Evolutionary conservation across 2,797 vertebrate species (phyloP).

Genomic region (Anolis apletophallus): DNA sequence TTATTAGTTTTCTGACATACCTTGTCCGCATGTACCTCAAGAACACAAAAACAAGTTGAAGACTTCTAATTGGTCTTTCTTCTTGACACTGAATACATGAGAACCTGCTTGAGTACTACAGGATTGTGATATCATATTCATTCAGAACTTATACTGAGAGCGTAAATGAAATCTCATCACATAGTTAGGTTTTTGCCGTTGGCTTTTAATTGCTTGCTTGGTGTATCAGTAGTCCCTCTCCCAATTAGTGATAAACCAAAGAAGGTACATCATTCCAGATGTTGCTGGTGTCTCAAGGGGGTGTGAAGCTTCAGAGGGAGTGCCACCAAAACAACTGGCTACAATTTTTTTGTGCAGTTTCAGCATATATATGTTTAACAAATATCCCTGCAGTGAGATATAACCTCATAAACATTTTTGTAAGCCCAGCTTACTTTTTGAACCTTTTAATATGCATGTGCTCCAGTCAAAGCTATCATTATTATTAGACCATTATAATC

Average conservation of each 20-base stretch:
- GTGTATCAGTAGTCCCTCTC: neutral
- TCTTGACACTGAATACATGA: neutral
- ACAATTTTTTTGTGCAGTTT: no score
- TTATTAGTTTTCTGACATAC: neutral
- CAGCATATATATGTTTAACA: no score
- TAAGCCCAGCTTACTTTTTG: no score
- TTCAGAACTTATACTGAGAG: neutral
- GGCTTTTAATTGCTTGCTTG: neutral
- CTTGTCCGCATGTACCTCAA: neutral
- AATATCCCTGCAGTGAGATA: no score
- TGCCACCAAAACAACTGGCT: no score
- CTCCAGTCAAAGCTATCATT: no score
- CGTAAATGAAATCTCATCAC: neutral
- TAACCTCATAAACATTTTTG: no score
- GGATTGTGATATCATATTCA: neutral
- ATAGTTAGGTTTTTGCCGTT: neutral
- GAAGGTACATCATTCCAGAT: neutral
- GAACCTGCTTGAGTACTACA: neutral
- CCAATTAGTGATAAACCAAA: neutral
- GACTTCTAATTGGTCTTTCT: neutral
- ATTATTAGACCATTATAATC: no score
- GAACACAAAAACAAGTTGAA: neutral
- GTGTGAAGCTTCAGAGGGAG: no score
- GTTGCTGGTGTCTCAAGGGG: neutral
- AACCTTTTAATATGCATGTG: no score